Evolutionary conservation across 2,113 vertebrate genomes (phyloP).

Genomic region (Aphyosemion australe): DNA sequence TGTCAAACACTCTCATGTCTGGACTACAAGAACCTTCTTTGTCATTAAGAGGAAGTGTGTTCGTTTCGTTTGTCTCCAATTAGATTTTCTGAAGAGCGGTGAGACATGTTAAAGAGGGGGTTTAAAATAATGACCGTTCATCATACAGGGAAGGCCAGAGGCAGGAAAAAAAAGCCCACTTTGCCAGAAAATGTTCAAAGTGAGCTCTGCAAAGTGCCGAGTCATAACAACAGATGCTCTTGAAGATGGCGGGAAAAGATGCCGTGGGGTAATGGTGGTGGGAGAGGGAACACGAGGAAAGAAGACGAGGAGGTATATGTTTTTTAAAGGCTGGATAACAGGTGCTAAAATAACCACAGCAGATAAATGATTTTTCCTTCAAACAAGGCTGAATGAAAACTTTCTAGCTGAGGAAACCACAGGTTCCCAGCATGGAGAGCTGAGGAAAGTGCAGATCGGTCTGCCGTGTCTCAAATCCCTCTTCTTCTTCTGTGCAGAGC

Average conservation of each 20-base stretch:
- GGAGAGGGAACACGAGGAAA: conserved; percentile 15
- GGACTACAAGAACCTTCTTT: conserved; percentile 60
- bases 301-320: background rate
- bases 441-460: conserved; percentile 26
- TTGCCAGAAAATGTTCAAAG: conserved; percentile 10
- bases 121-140: conserved; percentile 81
- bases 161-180: conserved; percentile 9
- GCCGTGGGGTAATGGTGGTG: conserved; percentile 2
- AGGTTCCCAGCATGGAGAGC: conserved; percentile 10
- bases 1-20: conserved; percentile 64
- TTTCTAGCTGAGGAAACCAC: conserved; percentile 23
- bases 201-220: conserved; percentile 29
- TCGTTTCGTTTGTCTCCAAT: conserved; percentile 80
- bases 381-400: background rate
- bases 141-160: conserved; percentile 61
- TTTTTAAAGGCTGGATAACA: conserved; percentile 6
- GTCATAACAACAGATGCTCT: conserved; percentile 63
- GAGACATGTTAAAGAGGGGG: conserved; percentile 76
- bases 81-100: conserved; percentile 74
- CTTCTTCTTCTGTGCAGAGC: conserved; percentile 48
- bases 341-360: background rate
- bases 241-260: conserved; percentile 31
- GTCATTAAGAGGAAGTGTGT: conserved; percentile 75
- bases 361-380: background rate
- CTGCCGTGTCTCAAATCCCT: conserved; percentile 35